phyloP scores from a whole-genome alignment of 2,888 invertebrate genomes.

The Drosophila neutralis region DNA sequence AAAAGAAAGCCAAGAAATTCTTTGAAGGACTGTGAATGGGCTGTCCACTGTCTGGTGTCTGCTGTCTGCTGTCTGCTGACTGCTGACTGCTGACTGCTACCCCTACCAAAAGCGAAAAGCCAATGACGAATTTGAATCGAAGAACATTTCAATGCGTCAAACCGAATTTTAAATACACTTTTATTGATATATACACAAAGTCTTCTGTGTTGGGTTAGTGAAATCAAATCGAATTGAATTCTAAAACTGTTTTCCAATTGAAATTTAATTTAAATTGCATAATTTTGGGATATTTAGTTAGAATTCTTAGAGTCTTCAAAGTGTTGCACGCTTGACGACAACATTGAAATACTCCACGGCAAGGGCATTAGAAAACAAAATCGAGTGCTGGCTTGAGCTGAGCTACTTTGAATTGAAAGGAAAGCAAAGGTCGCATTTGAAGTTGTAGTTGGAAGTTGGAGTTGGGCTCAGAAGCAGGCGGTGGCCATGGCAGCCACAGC shows the following conservation, averaged over 20 bases:
- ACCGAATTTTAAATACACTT: not conserved
- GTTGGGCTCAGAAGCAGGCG: conserved; percentile 23
- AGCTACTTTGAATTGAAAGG: conserved; percentile 82
- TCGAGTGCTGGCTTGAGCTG: conserved; percentile 55
- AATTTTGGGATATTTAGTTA: not conserved
- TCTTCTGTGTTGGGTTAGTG: too few relatives aligned
- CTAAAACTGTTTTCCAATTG: too few relatives aligned
- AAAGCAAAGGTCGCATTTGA: conserved; percentile 74
- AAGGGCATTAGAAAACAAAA: conserved; percentile 21
- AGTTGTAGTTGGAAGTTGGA: conserved; percentile 38
- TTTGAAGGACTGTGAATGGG: conserved; percentile 71
- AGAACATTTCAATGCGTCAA: not conserved
- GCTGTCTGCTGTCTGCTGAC: not conserved
- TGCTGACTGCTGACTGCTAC: not conserved
- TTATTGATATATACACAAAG: too few relatives aligned
- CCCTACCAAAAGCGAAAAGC: conserved; percentile 19
- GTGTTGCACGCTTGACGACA: not conserved
- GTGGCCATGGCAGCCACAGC: conserved; percentile 76
- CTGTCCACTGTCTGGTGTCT: not conserved
- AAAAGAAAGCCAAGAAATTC: conserved; percentile 77
- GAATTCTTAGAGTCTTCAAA: not conserved
- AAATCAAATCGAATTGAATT: too few relatives aligned
- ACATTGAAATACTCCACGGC: not conserved
- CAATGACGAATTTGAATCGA: conserved; percentile 72
- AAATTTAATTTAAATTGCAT: too few relatives aligned